Base-by-base conservation (phyloP, 2,113 vertebrate genomes). In the Forbesichthys agassizii region DNA sequence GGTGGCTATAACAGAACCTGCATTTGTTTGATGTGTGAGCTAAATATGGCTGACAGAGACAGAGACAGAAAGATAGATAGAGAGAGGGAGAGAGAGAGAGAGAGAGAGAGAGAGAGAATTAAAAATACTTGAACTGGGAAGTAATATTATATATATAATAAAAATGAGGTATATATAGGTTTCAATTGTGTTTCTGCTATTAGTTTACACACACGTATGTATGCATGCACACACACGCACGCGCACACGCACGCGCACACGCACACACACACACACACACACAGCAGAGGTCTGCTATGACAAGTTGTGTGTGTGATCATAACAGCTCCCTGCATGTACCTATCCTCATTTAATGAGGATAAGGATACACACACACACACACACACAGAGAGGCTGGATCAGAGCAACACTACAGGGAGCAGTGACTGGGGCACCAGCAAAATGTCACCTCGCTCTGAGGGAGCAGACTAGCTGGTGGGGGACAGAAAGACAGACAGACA, bases 391-490 rank as follows among this genome's bases (percentile, higher is more conserved):
- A 55, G 71, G 20, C 74, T 73, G 72, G 84, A 92, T 92, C 89
- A 90, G 78, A 92, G 86, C 66, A 65, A 71, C 88, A 52, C 91
- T 82, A 79, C 79, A 84, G 90, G 91, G 82, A 89, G 82, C 84
- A 82, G 79, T 85, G 81, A 66, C 69, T 77, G 71, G 90, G 88
- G 82, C 89, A 86, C 81, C 51, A 89, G 84, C 84, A 69, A 91
- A 92, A 92, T 92, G 91, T 92, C 91, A 92, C 78, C 84, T 83
- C 77, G 66, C 65, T 16, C 1, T 75, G 83, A 76, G 77, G 78
- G 9, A 68, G 70, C 69, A 68, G 64, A 33, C 66, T 71, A 36
- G 46, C 27, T 47, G 48, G 78, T 18, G 33, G 53, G 42, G 49
- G 49, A 48, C 42, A 33, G 54, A 60, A 20, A 27, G 33, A n/a